Conservation (phyloP, 2,888 invertebrate species). For the Altica lythri region DNA sequence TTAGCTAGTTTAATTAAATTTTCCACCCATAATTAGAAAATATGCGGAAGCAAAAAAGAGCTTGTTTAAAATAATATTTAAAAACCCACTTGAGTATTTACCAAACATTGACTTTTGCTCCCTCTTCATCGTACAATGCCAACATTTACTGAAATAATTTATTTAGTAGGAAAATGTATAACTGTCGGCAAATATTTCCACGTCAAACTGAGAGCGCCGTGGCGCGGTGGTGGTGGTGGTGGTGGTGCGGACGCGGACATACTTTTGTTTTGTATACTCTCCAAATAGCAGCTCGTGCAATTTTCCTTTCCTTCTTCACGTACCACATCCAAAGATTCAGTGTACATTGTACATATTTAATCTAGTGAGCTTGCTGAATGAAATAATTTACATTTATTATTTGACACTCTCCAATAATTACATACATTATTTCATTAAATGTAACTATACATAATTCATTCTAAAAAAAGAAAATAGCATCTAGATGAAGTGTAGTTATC, state of each 20-base stretch:
- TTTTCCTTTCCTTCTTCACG: slow-evolving; percentile 55
- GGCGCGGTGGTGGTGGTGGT: too few relatives aligned
- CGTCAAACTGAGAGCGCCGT: slow-evolving; percentile 51
- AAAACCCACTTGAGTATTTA: slow-evolving; percentile 32
- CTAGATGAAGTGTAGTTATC: too few relatives aligned
- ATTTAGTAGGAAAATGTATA: slow-evolving; percentile 60
- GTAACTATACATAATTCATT: neutral
- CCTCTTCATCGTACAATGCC: slow-evolving; percentile 54
- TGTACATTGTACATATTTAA: slow-evolving; percentile 54
- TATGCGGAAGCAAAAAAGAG: too few relatives aligned
- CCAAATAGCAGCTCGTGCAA: slow-evolving; percentile 49
- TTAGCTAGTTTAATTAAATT: too few relatives aligned
- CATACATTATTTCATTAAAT: neutral
- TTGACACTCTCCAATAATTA: slow-evolving; percentile 44
- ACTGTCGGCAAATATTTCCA: slow-evolving; percentile 60
- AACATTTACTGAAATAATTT: slow-evolving; percentile 60
- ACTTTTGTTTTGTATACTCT: slow-evolving; percentile 35
- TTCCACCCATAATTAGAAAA: too few relatives aligned
- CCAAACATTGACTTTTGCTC: slow-evolving; percentile 56
- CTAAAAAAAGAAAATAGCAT: too few relatives aligned
- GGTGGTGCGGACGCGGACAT: slow-evolving; percentile 12
- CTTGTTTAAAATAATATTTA: slow-evolving; percentile 5
- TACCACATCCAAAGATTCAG: slow-evolving; percentile 53
- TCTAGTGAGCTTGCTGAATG: slow-evolving; percentile 43
- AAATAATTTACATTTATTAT: slow-evolving; percentile 50